phyloP scores from a whole-genome alignment of 2,888 invertebrate species.

The Tetragonisca angustula region DNA sequence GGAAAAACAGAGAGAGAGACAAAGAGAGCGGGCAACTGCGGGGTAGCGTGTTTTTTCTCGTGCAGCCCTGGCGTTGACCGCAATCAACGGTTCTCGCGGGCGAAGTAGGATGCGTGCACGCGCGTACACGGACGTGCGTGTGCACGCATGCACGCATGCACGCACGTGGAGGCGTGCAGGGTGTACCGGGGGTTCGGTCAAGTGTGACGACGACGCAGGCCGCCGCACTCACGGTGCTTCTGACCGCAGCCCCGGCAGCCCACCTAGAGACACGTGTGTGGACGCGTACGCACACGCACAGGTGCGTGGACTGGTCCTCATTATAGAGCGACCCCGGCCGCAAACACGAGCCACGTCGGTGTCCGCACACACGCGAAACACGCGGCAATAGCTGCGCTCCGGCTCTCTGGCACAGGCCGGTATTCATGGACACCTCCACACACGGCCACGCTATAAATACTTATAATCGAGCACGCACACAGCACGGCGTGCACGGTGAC shows the following conservation, averaged over 20 bases:
- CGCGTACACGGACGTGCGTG: neutral
- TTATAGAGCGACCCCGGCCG: constrained; percentile 52
- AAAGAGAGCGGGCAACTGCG: neutral
- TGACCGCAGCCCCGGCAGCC: constrained; percentile 71
- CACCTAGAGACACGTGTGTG: constrained; percentile 31
- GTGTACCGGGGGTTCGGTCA: constrained; percentile 63
- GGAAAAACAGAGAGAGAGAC: neutral
- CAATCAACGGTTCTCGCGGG: constrained; percentile 68
- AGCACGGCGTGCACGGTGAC: constrained; percentile 56
- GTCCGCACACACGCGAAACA: constrained; percentile 40
- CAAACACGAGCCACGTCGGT: constrained; percentile 38
- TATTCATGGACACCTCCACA: constrained; percentile 39
- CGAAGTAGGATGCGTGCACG: constrained; percentile 44
- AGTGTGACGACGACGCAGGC: constrained; percentile 72
- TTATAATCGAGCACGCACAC: constrained; percentile 55
- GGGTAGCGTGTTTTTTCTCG: constrained; percentile 53
- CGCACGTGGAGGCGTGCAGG: constrained; percentile 35
- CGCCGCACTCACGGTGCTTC: constrained; percentile 69
- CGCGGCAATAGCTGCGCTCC: constrained; percentile 38
- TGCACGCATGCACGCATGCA: constrained; percentile 22
- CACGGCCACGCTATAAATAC: constrained; percentile 56
- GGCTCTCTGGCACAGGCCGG: constrained; percentile 11
- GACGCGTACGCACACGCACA: constrained; percentile 56
- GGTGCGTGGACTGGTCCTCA: constrained; percentile 55
- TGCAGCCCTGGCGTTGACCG: constrained; percentile 58